phyloP scores from a whole-genome alignment of 2,113 vertebrate species.

The Tachysurus fulvidraco region DNA sequence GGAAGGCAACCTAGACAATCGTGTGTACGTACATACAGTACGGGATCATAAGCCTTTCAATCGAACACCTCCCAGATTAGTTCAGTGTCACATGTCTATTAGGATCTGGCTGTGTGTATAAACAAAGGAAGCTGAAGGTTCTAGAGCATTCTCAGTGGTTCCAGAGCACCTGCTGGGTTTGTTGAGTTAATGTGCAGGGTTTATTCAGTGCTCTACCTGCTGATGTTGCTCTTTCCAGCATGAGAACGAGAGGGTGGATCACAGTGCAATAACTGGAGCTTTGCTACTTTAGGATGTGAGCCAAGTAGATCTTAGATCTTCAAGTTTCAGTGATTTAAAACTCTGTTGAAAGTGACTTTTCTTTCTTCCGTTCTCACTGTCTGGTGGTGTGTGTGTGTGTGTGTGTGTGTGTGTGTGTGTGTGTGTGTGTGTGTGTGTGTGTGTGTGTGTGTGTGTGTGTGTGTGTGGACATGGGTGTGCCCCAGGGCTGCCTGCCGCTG shows the following conservation, averaged over 20 bases:
- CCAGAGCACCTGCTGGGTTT: slow-evolving; percentile 16
- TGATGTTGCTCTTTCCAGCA: slow-evolving; percentile 49
- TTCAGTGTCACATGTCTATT: slow-evolving; percentile 27
- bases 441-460: slow-evolving; percentile 35
- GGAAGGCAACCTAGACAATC: not conserved
- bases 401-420: not conserved
- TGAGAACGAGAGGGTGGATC: slow-evolving; percentile 41
- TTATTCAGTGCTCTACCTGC: slow-evolving; percentile 32
- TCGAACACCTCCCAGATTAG: not conserved
- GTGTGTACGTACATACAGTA: not conserved
- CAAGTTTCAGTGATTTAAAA: slow-evolving; percentile 39
- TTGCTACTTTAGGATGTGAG: slow-evolving; percentile 42
- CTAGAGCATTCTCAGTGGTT: slow-evolving; percentile 24
- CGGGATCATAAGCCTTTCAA: not conserved
- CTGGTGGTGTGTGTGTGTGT: slow-evolving; percentile 23
- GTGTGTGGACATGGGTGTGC: slow-evolving; percentile 42
- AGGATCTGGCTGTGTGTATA: not conserved
- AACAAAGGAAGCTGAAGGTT: not conserved
- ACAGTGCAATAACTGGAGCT: slow-evolving; percentile 40
- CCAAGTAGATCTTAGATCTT: slow-evolving; percentile 37
- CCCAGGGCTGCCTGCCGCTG: slow-evolving; percentile 95
- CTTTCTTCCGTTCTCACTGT: slow-evolving; percentile 20
- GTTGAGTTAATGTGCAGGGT: slow-evolving; percentile 14
- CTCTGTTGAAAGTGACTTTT: slow-evolving; percentile 14
- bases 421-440: slow-evolving; percentile 12